phyloP scores from a whole-genome alignment of 2,113 vertebrate genomes.

The Larimichthys crocea region DNA sequence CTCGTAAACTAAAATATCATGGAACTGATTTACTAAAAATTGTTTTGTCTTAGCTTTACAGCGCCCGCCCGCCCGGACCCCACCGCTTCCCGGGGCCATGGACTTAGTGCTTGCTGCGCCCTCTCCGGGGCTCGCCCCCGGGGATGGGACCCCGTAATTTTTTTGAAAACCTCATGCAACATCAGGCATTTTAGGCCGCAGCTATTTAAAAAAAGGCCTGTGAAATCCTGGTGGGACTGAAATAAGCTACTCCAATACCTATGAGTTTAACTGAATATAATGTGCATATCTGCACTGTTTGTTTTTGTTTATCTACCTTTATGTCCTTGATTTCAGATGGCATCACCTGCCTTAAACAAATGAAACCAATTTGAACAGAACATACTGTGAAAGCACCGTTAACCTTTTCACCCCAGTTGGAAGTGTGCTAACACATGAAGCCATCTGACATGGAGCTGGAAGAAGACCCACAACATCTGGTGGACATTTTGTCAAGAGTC shows the following conservation, averaged over 20 bases:
- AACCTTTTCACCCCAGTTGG: slow-evolving; percentile 34
- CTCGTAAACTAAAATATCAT: slow-evolving; percentile 34
- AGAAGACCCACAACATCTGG: slow-evolving; percentile 72
- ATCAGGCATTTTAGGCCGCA: no score
- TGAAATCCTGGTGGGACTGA: no score
- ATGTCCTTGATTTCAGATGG: slow-evolving; percentile 23
- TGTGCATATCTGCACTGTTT: background rate
- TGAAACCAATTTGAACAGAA: slow-evolving; percentile 22
- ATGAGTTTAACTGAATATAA: slow-evolving; percentile 11
- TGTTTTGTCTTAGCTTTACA: slow-evolving; percentile 8
- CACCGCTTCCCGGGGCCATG: no score
- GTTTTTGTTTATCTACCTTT: slow-evolving; percentile 28
- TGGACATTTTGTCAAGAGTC: slow-evolving; percentile 75
- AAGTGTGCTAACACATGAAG: slow-evolving; percentile 61
- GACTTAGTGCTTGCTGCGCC: no score
- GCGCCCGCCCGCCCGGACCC: no score
- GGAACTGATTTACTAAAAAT: slow-evolving; percentile 15
- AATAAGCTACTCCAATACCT: slow-evolving; percentile 26
- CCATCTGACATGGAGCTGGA: slow-evolving; percentile 75
- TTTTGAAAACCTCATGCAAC: no score
- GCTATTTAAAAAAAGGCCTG: no score
- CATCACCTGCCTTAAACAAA: slow-evolving; percentile 21
- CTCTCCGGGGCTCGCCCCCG: no score
- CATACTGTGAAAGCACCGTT: background rate
- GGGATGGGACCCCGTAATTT: no score